A percentile compares a stretch with the other conserved stretches of the same genome.
These are phyloP conservation scores for Laodelphax striatellus DNA, from an alignment of 1,140 invertebrate species.

Conservation along the genomic window DNA sequence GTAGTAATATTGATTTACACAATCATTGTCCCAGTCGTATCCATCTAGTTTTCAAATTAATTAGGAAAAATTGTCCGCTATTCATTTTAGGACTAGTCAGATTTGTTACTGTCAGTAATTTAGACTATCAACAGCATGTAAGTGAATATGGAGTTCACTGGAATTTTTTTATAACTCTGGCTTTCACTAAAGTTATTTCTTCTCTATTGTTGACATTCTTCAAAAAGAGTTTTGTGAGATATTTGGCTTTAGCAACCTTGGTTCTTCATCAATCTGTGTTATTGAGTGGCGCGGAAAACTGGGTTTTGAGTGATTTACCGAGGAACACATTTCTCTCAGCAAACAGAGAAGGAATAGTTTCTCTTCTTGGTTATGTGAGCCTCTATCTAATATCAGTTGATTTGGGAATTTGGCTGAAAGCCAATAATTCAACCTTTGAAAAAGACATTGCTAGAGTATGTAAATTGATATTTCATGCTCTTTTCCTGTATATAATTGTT, in stretches of 20 bases:
- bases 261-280: conserved; percentile 58
- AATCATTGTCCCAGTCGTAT: neutral
- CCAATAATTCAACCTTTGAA: conserved; percentile 24
- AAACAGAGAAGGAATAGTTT: conserved; percentile 83
- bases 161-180: conserved; percentile 94
- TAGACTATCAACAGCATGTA: conserved; percentile 75
- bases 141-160: conserved; percentile 92
- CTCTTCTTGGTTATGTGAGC: conserved; percentile 68
- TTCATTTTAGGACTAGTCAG: conserved; percentile 59
- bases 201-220: conserved; percentile 41
- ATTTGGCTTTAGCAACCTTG: conserved; percentile 41
- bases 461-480: conserved; percentile 31
- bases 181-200: conserved; percentile 63
- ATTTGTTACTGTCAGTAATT: conserved; percentile 44
- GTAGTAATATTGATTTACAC: neutral
- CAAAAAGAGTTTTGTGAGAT: conserved; percentile 31
- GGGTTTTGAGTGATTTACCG: conserved; percentile 50
- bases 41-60: conserved; percentile 1
- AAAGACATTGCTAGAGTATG: conserved; percentile 23
- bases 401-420: conserved; percentile 47
- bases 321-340: conserved; percentile 55
- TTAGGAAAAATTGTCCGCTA: conserved; percentile 35
- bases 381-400: conserved; percentile 66
- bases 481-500: conserved; percentile 36
- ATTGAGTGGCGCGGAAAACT: conserved; percentile 47